A percentile compares a stretch with the other conserved stretches of the same genome.
Conservation (phyloP, 2,888 invertebrate genomes). For the Nasonia oneida region DNA sequence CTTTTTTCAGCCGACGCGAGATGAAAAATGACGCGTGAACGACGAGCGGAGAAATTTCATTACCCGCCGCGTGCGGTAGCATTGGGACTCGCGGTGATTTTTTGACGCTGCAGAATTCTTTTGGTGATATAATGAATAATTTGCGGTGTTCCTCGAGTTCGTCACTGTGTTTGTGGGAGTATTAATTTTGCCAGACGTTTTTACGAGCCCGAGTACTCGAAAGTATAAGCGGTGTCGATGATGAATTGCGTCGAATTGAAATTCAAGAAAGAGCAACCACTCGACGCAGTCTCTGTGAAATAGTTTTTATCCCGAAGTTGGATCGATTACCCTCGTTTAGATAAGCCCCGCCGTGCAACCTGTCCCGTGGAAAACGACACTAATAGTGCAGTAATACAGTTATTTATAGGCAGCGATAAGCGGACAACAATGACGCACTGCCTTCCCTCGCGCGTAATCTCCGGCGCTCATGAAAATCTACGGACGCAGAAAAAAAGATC, state of each 20-base stretch:
- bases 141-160: constrained; percentile 17
- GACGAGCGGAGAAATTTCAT: constrained; percentile 63
- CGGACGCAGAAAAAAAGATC: background rate
- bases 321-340: background rate
- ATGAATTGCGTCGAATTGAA: constrained; percentile 10
- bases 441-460: constrained; percentile 12
- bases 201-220: constrained; percentile 14
- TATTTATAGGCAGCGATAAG: constrained; percentile 38
- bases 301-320: background rate
- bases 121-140: background rate
- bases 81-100: background rate
- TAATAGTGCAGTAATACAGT: constrained; percentile 39
- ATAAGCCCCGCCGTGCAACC: background rate
- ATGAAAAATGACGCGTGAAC: constrained; percentile 69
- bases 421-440: constrained; percentile 27
- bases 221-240: background rate
- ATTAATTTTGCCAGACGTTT: constrained; percentile 51
- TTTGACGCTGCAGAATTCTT: constrained; percentile 5
- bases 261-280: background rate
- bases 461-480: no score
- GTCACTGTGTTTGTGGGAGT: constrained; percentile 10
- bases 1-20: constrained; percentile 50
- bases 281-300: background rate
- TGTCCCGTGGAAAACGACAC: background rate
- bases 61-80: constrained; percentile 27